Base-by-base conservation (phyloP, 2,888 invertebrate genomes). In the Holacanthella duospinosa region DNA sequence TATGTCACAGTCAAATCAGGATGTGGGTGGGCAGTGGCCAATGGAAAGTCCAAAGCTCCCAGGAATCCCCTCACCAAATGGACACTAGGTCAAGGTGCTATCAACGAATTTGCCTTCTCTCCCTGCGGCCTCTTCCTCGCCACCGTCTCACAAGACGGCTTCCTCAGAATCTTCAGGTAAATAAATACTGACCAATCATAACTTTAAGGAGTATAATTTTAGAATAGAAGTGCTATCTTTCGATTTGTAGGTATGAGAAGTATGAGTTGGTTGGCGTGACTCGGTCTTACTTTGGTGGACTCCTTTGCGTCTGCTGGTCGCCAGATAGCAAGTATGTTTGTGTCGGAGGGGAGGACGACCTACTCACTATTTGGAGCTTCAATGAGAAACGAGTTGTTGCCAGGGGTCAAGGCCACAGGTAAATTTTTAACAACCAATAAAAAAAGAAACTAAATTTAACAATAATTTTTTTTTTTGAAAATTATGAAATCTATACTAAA, bases 321-420 rank as follows among this genome's bases (percentile, higher is more conserved):
- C 95, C 95, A 0, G 96, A 99, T 78, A 89, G 91, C 56, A 87
- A 89, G 75, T 91, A 94, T 75, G 93, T 94, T 59, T 93, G 93
- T 0, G 93, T 93, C 0, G 99, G 99, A 0, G 99, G 99, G 2
- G 99, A 99, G 79, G 99, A 99, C 80, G 99, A 99, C 80, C 82
- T 99, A 65, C 91, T 99, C 59, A 97, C 97, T 1, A 89, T 99
- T 43, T 99, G 95, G 90, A 93, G 92, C 59, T 86, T 95, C 76
- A 83, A 85, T 70, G 95, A 97, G 76, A 85, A 91, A 70, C 82
- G 93, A 58, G 94, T 97, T 4, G 91, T 96, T 6, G 97, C 96
- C n/a, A 81, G 99, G 53, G 97, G 96, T 0, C 94, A 95, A 76
- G 99, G 73, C 36, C 73, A 73, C 65, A 73, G 70, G 73, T 73